Percentiles rank a stretch among this genome's conserved stretches.
Evolutionary conservation across 1,140 invertebrate species (phyloP).

Genomic region (Teleopsis dalmanni): DNA sequence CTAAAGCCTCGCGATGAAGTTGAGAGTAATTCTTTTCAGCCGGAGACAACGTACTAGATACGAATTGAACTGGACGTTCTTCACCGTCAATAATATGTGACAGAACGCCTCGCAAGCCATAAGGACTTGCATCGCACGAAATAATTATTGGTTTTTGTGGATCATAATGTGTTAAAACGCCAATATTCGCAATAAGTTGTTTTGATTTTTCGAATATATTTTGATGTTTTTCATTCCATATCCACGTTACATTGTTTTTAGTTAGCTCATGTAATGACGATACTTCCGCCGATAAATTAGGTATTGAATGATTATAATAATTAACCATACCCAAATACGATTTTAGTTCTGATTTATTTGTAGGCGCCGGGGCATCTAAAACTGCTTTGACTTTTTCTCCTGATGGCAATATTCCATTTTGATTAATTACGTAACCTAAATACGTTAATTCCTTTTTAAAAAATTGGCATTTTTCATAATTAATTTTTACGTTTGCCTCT

Average conservation of each 20-base stretch:
- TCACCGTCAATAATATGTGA: constrained; percentile 17
- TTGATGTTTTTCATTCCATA: constrained; percentile 4
- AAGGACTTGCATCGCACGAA: constrained; percentile 8
- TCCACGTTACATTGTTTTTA: constrained; percentile 6
- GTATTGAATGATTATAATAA: constrained; percentile 9
- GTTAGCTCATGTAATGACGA: constrained; percentile 1
- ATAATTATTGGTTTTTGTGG: constrained; percentile 12
- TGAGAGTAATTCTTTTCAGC: constrained; percentile 27
- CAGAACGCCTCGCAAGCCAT: constrained; percentile 4
- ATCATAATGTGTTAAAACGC: constrained; percentile 15
- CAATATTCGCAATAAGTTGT: background rate
- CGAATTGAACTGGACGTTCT: constrained; percentile 22
- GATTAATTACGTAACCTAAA: constrained; percentile 2
- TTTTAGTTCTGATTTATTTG: constrained; percentile 6
- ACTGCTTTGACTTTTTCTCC: constrained; percentile 1
- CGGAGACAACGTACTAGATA: constrained; percentile 11
- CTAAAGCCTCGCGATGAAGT: constrained; percentile 46
- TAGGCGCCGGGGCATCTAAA: background rate
- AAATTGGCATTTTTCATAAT: constrained; percentile 29
- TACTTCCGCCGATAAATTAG: constrained; percentile 6
- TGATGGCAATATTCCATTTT: background rate
- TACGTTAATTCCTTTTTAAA: constrained; percentile 5
- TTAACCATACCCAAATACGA: constrained; percentile 8
- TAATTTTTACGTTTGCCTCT: constrained; percentile 17
- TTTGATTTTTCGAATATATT: constrained; percentile 2